Conservation (phyloP, 2,888 invertebrate genomes). For the Ecliptopera silaceata region DNA sequence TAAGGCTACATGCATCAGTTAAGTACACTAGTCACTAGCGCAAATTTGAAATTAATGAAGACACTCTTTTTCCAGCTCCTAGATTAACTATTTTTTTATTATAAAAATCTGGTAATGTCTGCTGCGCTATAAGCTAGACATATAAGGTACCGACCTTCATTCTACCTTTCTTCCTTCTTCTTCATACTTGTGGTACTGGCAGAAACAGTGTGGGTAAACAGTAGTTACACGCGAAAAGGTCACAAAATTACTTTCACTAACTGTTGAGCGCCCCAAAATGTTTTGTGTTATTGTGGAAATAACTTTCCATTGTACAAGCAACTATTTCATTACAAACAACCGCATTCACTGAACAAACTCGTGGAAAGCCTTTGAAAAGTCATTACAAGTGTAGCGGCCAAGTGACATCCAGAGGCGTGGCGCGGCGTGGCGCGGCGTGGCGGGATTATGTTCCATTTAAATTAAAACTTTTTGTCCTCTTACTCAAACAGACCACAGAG, state of each 20-base stretch:
- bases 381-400: conserved; percentile 1
- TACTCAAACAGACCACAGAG: conserved; percentile 44
- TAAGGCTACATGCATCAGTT: too few relatives aligned
- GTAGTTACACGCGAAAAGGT: neutral
- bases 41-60: too few relatives aligned
- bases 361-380: conserved; percentile 13
- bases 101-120: too few relatives aligned
- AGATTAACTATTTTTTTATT: too few relatives aligned
- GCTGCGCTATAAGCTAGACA: too few relatives aligned
- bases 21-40: too few relatives aligned
- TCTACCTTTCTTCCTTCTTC: too few relatives aligned
- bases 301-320: neutral
- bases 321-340: conserved; percentile 13
- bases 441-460: conserved; percentile 37
- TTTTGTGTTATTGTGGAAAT: conserved; percentile 1
- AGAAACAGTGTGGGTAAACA: neutral
- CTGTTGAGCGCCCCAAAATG: neutral
- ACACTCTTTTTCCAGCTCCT: too few relatives aligned
- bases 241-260: neutral
- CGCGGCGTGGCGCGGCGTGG: neutral
- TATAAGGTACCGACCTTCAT: neutral
- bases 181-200: neutral
- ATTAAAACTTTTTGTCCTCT: conserved; percentile 37
- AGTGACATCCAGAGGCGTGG: neutral
- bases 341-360: conserved; percentile 7